phyloP scores from a whole-genome alignment of 2,113 vertebrate species.

The Tachysurus vachellii region DNA sequence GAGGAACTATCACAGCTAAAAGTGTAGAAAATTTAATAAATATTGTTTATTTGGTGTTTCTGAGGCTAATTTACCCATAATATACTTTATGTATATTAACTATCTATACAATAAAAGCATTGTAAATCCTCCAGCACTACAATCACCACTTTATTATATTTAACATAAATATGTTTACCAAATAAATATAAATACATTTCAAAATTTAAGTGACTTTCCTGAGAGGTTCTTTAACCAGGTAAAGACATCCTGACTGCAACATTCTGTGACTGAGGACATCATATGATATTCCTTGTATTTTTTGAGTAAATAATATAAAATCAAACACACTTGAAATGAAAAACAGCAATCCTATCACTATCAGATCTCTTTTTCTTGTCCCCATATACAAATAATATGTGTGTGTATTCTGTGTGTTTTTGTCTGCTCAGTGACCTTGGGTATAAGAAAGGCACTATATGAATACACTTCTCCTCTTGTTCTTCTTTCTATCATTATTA shows the following conservation, averaged over 20 bases:
- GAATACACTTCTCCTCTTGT: too few species aligned
- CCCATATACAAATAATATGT: background rate
- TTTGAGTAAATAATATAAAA: background rate
- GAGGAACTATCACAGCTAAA: slow-evolving; percentile 6
- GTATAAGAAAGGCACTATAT: too few species aligned
- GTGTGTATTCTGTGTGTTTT: background rate
- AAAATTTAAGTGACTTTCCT: background rate
- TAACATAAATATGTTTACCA: too few species aligned
- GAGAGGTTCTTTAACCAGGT: background rate
- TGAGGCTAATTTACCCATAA: background rate
- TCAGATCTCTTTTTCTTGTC: background rate
- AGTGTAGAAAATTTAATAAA: background rate
- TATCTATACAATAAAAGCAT: background rate
- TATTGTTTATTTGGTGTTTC: background rate
- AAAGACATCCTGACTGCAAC: background rate
- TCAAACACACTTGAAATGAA: background rate
- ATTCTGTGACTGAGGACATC: background rate
- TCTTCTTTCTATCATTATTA: too few species aligned
- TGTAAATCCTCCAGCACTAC: background rate
- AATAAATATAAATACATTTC: background rate
- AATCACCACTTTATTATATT: background rate
- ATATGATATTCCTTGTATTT: background rate
- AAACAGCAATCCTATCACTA: background rate
- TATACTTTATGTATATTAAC: background rate
- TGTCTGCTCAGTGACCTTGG: background rate